Evolutionary conservation across 2,113 vertebrate genomes (phyloP), one percentile per base, ranked within the genome.

Genomic region (Brachyhypopomus gauderio): DNA sequence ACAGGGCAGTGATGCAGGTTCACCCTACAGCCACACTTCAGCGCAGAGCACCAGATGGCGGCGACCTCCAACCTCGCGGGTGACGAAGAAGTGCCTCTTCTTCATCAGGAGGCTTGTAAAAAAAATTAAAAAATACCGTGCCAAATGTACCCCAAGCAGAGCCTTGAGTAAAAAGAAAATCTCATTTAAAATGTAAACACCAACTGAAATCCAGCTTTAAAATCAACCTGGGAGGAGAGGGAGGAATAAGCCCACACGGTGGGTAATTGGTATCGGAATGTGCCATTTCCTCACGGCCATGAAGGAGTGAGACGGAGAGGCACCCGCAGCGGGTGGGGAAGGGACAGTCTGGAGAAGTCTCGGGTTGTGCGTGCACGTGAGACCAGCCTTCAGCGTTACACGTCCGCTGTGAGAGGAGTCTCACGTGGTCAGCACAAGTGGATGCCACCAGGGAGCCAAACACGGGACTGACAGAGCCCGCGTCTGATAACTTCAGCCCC

Each of bases 221-320:
- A 67, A 77, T 17, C 25, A 64, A 27, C 52, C 22, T 48, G 70
- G 52, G 70, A 30, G 45, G 70, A 72, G 19, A 52, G 17, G 23
- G 38, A 52, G 34, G 27, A 64, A 27, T 8, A 22, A 58, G 64
- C 34, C 69, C 48, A 30, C 30, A 30, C 30, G 30, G 30, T 30
- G 63, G 76, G 76, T 78, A 78, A 78, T 78, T 78, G 55, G 25
- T 78, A 58, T 69, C 69, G 76, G 76, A 63, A 78, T 56, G 63
- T 27, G 7, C 48, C 9, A 78, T 78, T 78, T 78, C 45, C 22
- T 66, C 69, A 64, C 63, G 22, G 19, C 62, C 62, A 25, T 16
- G 62, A 45, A 69, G 27, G 30, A 27, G 30, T 67, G 38, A 73
- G 70, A 80, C 22, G 60, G 20, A 23, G n/a, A 52, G 59, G 56